phyloP scores from a whole-genome alignment of 2,113 vertebrate genomes.

The Aegithalos caudatus region DNA sequence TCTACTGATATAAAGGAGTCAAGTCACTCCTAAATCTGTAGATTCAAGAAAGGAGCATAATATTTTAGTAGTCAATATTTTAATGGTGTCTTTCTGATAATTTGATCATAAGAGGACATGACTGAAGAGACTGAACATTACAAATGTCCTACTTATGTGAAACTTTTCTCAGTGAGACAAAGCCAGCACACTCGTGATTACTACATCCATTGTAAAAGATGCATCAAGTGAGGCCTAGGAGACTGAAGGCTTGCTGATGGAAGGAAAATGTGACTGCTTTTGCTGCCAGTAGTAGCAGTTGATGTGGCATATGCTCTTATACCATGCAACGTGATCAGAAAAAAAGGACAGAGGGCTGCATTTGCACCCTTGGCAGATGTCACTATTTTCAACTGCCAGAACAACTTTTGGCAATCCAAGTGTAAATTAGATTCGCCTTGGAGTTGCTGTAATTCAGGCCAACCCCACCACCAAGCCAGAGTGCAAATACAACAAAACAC shows the following conservation, averaged over 20 bases:
- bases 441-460: neutral
- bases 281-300: neutral
- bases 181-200: neutral
- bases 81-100: neutral
- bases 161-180: neutral
- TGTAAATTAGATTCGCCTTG: constrained; percentile 24
- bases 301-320: neutral
- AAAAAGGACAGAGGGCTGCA: neutral
- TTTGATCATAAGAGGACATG: neutral
- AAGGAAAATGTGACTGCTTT: neutral
- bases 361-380: constrained; percentile 34
- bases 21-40: neutral
- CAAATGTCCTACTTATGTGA: neutral
- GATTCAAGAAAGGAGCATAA: neutral
- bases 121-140: neutral
- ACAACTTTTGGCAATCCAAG: neutral
- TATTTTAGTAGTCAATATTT: neutral
- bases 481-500: neutral
- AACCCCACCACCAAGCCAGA: neutral
- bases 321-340: neutral
- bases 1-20: neutral
- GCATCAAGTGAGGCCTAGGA: neutral
- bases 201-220: neutral
- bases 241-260: neutral
- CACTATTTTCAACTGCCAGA: neutral